A percentile compares a stretch with the other conserved stretches of the same genome.
Conservation (phyloP, 2,113 vertebrate species). For the Ciconia maguari region DNA sequence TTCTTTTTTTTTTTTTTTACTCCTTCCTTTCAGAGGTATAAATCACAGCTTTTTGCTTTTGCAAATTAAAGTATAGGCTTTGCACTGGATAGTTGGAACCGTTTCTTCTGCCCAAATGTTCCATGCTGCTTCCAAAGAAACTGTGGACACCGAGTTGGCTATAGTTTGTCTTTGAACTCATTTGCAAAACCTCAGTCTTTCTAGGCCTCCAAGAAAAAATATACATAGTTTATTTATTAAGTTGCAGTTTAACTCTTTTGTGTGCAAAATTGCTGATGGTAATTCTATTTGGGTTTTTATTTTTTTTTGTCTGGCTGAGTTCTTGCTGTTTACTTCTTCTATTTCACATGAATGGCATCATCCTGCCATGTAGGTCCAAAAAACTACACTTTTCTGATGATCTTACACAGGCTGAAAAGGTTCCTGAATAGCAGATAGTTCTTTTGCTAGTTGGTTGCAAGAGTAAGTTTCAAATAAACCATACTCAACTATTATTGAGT, state of each 20-base stretch:
- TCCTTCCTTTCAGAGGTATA: constrained; percentile 69
- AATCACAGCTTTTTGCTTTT: constrained; percentile 74
- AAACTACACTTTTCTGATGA: not conserved
- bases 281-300: not conserved
- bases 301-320: not conserved
- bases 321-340: not conserved
- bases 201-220: not conserved
- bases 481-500: not conserved
- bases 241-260: not conserved
- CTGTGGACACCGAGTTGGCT: constrained; percentile 46
- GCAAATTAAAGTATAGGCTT: constrained; percentile 62
- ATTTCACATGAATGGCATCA: not conserved
- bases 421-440: not conserved
- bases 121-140: constrained; percentile 49
- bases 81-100: constrained; percentile 28
- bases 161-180: not conserved
- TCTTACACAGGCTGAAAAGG: not conserved
- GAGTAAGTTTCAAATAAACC: not conserved
- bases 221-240: not conserved
- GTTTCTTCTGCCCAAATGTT: constrained; percentile 33
- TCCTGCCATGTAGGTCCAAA: not conserved
- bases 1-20: not conserved
- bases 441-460: not conserved
- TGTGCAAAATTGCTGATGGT: not conserved
- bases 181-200: constrained; percentile 27